Conservation (phyloP, 1,140 invertebrate species). For the Fragariocoptes setiger region DNA sequence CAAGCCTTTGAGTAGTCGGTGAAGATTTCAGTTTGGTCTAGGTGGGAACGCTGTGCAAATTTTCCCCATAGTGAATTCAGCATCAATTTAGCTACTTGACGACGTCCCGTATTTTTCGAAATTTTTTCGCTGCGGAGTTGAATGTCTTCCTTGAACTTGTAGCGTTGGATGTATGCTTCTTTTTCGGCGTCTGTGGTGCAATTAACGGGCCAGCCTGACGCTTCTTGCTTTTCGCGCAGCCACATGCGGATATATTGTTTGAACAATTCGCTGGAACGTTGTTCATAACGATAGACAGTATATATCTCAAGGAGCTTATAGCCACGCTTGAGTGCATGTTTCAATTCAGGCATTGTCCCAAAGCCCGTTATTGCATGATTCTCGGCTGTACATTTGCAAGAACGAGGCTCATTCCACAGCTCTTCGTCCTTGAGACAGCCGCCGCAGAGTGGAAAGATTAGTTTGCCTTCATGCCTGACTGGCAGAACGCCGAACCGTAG, state of each 20-base stretch:
- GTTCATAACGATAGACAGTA: slow-evolving; percentile 11
- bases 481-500: slow-evolving; percentile 1
- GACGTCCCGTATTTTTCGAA: no score
- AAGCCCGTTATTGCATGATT: slow-evolving; percentile 1
- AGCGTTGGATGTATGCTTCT: no score
- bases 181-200: background rate
- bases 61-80: no score
- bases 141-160: no score
- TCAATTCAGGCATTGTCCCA: slow-evolving; percentile 1
- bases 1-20: no score
- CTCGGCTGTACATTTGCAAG: slow-evolving; percentile 2
- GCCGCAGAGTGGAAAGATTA: slow-evolving; percentile 5
- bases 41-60: no score
- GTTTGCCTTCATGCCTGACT: slow-evolving; percentile 2
- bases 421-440: background rate
- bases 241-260: slow-evolving; percentile 10
- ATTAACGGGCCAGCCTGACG: slow-evolving; percentile 6
- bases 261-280: slow-evolving; percentile 7
- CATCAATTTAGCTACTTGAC: no score
- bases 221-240: slow-evolving; percentile 12
- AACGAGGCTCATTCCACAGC: background rate
- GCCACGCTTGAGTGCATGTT: slow-evolving; percentile 1
- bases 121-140: no score
- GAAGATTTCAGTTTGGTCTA: no score
- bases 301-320: slow-evolving; percentile 8